phyloP scores from a whole-genome alignment of 2,797 vertebrate genomes.

The Nannoperca australis region DNA sequence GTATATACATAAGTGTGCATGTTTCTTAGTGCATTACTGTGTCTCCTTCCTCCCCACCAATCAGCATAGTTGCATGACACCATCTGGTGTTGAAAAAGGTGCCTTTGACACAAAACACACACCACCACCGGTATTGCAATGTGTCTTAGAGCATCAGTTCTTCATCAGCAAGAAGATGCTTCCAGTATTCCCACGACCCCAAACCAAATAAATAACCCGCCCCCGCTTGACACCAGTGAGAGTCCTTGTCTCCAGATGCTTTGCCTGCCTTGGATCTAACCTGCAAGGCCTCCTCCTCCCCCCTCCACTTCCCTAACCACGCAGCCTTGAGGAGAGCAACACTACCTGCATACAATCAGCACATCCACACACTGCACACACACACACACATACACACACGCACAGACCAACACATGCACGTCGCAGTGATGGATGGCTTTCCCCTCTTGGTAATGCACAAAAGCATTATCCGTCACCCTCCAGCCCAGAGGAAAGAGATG shows the following conservation, averaged over 20 bases:
- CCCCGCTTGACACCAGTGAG: constrained; percentile 59
- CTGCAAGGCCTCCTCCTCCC: constrained; percentile 23
- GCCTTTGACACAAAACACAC: constrained; percentile 35
- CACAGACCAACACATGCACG: constrained; percentile 12
- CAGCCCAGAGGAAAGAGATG: constrained; percentile 66
- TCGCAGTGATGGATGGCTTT: constrained; percentile 67
- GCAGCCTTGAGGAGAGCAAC: constrained; percentile 48
- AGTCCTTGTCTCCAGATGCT: constrained; percentile 66
- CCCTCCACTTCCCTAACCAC: constrained; percentile 28
- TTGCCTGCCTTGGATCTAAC: constrained; percentile 38
- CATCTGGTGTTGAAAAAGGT: constrained; percentile 10
- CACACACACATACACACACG: constrained; percentile 16
- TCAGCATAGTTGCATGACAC: background rate
- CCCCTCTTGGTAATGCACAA: constrained; percentile 55
- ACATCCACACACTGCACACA: constrained; percentile 30
- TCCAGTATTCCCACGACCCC: constrained; percentile 68
- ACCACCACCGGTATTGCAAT: background rate
- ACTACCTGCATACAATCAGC: constrained; percentile 61
- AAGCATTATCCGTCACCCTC: constrained; percentile 63
- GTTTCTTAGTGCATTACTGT: background rate
- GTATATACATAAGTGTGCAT: background rate
- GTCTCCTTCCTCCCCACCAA: background rate
- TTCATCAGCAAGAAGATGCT: constrained; percentile 61
- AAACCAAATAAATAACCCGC: constrained; percentile 60
- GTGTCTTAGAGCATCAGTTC: constrained; percentile 47